Evolutionary conservation across 92 coral and sea anemone species (phyloP), one percentile per base, ranked within the genome.

Genomic region (Muricea muricata): DNA sequence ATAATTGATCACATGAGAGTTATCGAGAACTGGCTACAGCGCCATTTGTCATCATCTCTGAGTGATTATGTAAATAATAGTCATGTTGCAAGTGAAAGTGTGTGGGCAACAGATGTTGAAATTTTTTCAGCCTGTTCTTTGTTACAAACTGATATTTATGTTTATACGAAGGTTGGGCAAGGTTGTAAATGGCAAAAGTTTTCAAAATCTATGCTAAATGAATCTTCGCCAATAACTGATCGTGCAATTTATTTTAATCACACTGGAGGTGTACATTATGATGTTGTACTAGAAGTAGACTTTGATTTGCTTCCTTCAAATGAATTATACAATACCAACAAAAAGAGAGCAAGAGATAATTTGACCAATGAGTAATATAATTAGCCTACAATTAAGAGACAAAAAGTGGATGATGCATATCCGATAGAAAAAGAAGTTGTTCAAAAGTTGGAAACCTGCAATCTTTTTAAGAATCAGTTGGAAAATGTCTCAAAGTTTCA

Each of bases 261-360:
- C 69, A 73, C 92, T 21, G 47, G 72, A 52, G 90, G 92, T 74
- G 79, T 81, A 32, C 94, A 85, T 76, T 91, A 85, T 89, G 94
- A 91, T 86, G 86, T 80, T 71, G 92, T 91, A 23, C 84, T 81
- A 12, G 87, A 91, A 79, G 92, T 89, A 2, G 20, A 13, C 21
- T 52, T 8, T 6, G 60, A 52, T 13, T 52, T 17, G 0, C 1
- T 10, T 6, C 23, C 60, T 6, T 6, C 21, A 37, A 18, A 13
- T 84, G 23, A 84, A 73, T 6, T 78, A 13, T 1, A 52, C 60
- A 52, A 12, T 37, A 9, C 42, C 42, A 37, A 37, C 4, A 9
- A 9, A 37, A 4, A 4, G 4, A 9, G 42, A 9, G 9, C 4
- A 37, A 37, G 42, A 37, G 9, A 4, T 37, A 9, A 37, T 37